Base-by-base conservation (phyloP, 2,888 invertebrate species). In the Thymelicus sylvestris region DNA sequence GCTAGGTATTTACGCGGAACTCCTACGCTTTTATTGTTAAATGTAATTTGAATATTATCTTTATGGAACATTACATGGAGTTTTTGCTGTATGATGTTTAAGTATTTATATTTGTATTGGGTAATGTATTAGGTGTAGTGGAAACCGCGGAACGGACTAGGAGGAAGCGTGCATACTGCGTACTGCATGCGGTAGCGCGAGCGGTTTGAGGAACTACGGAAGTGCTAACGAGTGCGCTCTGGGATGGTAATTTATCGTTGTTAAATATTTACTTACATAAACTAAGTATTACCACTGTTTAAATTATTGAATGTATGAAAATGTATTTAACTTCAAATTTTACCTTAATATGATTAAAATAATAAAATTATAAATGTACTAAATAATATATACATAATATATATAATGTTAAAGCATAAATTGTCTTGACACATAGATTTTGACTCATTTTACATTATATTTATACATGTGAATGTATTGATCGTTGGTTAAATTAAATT, bases 1-100 rank as follows among this genome's bases (percentile, higher is more conserved):
- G 70, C 70, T 70, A 65, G 48, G 74, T 57, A 73, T 73, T 77
- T 83, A 79, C 80, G 86, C 86, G 80, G 85, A 81, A 81, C 79
- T 85, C 80, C 84, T 87, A 86, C 81, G 91, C 91, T 92, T 92
- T 92, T 80, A 86, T 90, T 89, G 90, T 93, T 91, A 88, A 83
- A 86, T 89, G 89, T 92, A 86, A 86, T 89, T 87, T 83, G 75
- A 85, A 88, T 84, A 86, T 80, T 85, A 82, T 86, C 68, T 63
- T 67, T 61, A 87, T 85, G 84, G 78, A 81, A 79, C 81, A 86
- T 88, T 87, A 83, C 86, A 84, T 81, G 83, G 78, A 87, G 78
- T 77, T 86, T 86, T 86, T 86, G 85, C 87, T 87, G 86, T 78
- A 82, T 86, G 86, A 64, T 84, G 81, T 85, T 88, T 88, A 85